phyloP scores from a whole-genome alignment of 2,888 invertebrate genomes.

The Xestia xanthographa region DNA sequence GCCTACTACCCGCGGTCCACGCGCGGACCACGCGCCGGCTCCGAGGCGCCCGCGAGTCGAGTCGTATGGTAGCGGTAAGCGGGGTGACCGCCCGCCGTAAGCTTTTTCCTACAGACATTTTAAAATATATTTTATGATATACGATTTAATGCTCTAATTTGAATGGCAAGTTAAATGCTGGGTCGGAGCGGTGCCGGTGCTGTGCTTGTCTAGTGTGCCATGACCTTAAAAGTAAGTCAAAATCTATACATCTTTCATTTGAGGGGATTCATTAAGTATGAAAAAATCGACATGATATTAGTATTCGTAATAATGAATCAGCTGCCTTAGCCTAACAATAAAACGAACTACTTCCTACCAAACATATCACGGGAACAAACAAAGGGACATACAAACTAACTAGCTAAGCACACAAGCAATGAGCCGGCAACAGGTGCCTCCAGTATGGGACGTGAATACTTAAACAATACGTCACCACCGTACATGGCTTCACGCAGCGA shows the following conservation, averaged over 20 bases:
- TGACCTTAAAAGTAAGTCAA: neutral
- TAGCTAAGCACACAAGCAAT: conserved; percentile 17
- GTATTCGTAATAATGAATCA: neutral
- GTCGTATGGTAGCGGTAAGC: no score
- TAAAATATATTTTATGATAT: no score
- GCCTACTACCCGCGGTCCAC: no score
- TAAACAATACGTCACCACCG: conserved; percentile 21
- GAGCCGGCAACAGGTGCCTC: conserved; percentile 45
- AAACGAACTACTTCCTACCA: neutral
- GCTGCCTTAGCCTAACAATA: neutral
- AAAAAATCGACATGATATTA: neutral
- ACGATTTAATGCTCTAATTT: no score
- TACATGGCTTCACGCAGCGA: conserved; percentile 16
- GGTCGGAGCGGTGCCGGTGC: no score
- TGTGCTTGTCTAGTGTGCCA: no score
- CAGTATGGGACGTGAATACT: conserved; percentile 8
- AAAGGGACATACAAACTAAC: conserved; percentile 8
- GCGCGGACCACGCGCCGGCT: no score
- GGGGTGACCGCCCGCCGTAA: no score
- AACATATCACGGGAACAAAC: conserved; percentile 18
- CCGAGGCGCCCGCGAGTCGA: no score
- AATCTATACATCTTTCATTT: neutral
- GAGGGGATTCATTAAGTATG: neutral
- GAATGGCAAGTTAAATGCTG: no score
- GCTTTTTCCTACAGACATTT: no score